Conservation (phyloP, 2,113 vertebrate genomes). For the Anoplopoma fimbria region DNA sequence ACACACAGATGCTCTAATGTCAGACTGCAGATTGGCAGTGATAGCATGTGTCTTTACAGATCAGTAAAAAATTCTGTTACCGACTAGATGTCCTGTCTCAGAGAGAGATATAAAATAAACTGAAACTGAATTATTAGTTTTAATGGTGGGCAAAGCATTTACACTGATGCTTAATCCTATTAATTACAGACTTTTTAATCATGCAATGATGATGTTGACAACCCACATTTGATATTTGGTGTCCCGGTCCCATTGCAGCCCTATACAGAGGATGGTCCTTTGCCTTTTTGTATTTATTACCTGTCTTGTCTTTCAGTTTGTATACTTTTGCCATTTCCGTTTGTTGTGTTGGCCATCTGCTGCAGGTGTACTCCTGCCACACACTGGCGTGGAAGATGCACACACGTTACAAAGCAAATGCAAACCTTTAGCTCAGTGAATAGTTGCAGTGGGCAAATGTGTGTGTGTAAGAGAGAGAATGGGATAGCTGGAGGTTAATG, state of each 20-base stretch:
- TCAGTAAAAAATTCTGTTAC: too few species aligned
- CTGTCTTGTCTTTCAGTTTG: not conserved
- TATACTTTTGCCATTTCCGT: not conserved
- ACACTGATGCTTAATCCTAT: not conserved
- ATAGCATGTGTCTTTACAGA: too few species aligned
- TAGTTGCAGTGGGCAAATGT: not conserved
- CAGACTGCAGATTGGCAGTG: too few species aligned
- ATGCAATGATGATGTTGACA: not conserved
- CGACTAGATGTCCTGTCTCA: too few species aligned
- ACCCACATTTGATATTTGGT: not conserved
- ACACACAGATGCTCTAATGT: not conserved
- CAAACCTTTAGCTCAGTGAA: conserved; percentile 24
- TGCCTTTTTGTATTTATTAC: not conserved
- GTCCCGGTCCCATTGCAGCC: conserved; percentile 3
- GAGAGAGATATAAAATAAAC: not conserved
- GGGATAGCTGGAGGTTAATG: not conserved
- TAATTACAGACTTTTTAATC: not conserved
- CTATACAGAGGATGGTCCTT: not conserved
- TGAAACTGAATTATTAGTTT: not conserved
- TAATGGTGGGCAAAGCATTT: not conserved
- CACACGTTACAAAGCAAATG: not conserved
- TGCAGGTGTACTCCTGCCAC: conserved; percentile 24
- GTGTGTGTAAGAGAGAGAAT: not conserved
- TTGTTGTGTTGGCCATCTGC: conserved; percentile 22
- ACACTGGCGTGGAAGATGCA: not conserved